Conservation (phyloP, 1,140 invertebrate species). For the Rhagoletis zephyria region DNA sequence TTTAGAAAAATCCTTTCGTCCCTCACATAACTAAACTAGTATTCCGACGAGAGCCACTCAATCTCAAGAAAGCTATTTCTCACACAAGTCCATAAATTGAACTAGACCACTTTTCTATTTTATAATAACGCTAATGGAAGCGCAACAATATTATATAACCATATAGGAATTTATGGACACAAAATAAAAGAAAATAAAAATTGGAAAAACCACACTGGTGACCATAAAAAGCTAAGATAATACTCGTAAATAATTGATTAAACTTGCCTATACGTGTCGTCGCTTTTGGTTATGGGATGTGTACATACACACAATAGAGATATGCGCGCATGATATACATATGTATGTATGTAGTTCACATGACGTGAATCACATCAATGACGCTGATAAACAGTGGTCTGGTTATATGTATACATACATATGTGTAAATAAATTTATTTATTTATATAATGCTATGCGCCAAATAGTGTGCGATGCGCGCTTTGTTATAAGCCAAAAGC, state of each 20-base stretch:
- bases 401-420: background rate
- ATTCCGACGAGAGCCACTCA: no score
- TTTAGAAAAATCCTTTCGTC: no score
- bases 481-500: no score
- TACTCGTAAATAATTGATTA: conserved; percentile 14
- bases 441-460: no score
- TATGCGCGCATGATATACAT: background rate
- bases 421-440: background rate
- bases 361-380: background rate
- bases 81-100: no score
- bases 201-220: background rate
- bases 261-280: conserved; percentile 34
- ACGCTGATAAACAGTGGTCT: background rate
- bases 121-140: no score
- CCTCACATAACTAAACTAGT: no score
- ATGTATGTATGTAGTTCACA: no score
- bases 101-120: no score
- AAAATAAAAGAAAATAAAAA: background rate
- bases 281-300: background rate
- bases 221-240: background rate
- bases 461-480: no score
- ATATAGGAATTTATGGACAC: background rate
- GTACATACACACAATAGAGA: background rate
- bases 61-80: no score
- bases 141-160: background rate